Conservation (phyloP, 1,140 invertebrate species). For the Argopecten irradians region DNA sequence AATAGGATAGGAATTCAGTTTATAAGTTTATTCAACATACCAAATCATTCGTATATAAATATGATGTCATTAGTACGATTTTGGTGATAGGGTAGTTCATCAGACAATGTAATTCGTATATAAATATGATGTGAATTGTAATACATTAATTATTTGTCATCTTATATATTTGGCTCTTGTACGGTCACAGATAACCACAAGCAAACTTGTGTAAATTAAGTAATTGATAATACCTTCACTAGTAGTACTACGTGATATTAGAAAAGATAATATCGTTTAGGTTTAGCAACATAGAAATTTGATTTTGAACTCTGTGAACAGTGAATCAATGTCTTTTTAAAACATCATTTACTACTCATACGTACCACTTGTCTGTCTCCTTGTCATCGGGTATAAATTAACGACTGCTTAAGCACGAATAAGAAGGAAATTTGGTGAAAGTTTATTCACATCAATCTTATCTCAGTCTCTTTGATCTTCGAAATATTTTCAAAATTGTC, state of each 20-base stretch:
- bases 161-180: no score
- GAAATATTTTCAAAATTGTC: not conserved
- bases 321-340: not conserved
- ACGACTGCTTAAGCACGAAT: not conserved
- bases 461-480: not conserved
- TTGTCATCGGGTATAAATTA: not conserved
- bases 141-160: no score
- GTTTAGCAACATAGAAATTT: slow-evolving; percentile 4
- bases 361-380: not conserved
- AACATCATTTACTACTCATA: not conserved
- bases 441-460: not conserved
- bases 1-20: no score
- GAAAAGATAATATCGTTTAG: not conserved
- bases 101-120: no score
- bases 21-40: no score
- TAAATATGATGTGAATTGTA: no score
- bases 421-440: not conserved
- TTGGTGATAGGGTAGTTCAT: no score
- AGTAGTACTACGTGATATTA: not conserved
- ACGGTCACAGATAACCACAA: no score
- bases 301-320: not conserved
- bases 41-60: no score
- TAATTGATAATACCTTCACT: no score
- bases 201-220: no score
- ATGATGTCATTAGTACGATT: no score